Evolutionary conservation across 35 echinoderm and acorn worm genomes (phyloP).

Genomic region (Acanthaster planci): DNA sequence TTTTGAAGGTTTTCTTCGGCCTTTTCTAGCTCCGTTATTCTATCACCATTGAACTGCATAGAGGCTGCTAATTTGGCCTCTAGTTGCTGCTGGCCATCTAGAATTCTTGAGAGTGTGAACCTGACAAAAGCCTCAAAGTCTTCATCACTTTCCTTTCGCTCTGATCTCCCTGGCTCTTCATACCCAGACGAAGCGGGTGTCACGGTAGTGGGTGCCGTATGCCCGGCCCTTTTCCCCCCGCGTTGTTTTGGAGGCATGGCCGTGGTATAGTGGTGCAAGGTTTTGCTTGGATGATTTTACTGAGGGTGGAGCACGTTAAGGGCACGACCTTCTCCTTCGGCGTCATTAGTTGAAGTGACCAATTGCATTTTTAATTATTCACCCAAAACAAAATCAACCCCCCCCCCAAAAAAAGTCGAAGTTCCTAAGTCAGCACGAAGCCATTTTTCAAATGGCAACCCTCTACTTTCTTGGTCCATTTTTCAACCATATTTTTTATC

Average conservation of each 20-base stretch:
- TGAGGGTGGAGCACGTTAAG: too few species aligned
- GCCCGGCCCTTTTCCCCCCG: background rate
- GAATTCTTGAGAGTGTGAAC: background rate
- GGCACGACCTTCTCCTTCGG: too few species aligned
- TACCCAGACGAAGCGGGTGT: background rate
- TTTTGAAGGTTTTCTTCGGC: background rate
- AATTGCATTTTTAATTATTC: too few species aligned
- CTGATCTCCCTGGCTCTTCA: background rate
- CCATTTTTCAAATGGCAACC: too few species aligned
- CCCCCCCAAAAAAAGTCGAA: too few species aligned
- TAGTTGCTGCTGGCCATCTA: constrained; percentile 23
- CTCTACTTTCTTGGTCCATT: too few species aligned
- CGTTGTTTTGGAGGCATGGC: background rate
- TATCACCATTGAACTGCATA: constrained; percentile 22
- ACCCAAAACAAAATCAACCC: too few species aligned
- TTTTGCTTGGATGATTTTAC: too few species aligned
- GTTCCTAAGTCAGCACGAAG: too few species aligned
- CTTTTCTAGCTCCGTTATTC: constrained; percentile 21
- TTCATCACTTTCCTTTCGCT: background rate
- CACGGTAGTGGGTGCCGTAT: background rate
- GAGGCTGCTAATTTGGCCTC: constrained; percentile 22
- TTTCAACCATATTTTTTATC: too few species aligned
- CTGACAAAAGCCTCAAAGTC: constrained; percentile 5
- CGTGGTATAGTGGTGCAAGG: too few species aligned
- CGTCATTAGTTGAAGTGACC: too few species aligned